A percentile compares a stretch with the other conserved stretches of the same genome.
These are phyloP conservation scores for Xylocopa sonorina DNA, from an alignment of 1,140 invertebrate species.

Conservation along the genomic window DNA sequence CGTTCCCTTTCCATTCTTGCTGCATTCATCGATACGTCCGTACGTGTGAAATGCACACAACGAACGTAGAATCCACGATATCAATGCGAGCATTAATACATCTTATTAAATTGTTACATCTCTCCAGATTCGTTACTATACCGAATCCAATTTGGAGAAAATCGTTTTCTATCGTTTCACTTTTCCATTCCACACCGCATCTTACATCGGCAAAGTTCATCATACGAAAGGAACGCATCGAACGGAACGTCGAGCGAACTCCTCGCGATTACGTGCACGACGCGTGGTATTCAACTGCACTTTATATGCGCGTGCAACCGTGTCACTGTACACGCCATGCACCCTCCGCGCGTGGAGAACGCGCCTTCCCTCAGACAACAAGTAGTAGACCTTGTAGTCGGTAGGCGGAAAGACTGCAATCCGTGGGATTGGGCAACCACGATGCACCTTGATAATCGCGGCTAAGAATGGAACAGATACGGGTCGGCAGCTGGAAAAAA, in stretches of 20 bases:
- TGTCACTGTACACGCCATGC: neutral
- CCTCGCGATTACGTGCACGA: neutral
- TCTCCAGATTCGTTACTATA: neutral
- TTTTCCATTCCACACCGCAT: neutral
- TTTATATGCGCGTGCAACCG: neutral
- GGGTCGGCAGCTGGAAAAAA: neutral
- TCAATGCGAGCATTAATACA: neutral
- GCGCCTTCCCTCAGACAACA: slow-evolving; percentile 20
- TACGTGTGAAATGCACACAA: neutral
- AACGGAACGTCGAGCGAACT: slow-evolving; percentile 5
- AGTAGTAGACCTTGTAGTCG: slow-evolving; percentile 5
- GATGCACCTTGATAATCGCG: slow-evolving; percentile 49
- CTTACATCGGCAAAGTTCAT: neutral
- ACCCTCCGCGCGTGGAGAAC: neutral
- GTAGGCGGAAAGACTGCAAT: slow-evolving; percentile 16
- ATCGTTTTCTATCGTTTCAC: too few species aligned
- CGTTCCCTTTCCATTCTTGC: slow-evolving; percentile 31
- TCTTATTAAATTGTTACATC: neutral
- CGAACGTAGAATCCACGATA: neutral
- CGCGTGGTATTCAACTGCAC: neutral
- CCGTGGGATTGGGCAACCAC: slow-evolving; percentile 30
- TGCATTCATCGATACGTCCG: slow-evolving; percentile 6
- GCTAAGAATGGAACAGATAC: slow-evolving; percentile 24
- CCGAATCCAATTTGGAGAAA: too few species aligned
- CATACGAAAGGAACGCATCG: slow-evolving; percentile 1